Evolutionary conservation across 2,797 vertebrate genomes (phyloP).

Genomic region (Sylvia borin): DNA sequence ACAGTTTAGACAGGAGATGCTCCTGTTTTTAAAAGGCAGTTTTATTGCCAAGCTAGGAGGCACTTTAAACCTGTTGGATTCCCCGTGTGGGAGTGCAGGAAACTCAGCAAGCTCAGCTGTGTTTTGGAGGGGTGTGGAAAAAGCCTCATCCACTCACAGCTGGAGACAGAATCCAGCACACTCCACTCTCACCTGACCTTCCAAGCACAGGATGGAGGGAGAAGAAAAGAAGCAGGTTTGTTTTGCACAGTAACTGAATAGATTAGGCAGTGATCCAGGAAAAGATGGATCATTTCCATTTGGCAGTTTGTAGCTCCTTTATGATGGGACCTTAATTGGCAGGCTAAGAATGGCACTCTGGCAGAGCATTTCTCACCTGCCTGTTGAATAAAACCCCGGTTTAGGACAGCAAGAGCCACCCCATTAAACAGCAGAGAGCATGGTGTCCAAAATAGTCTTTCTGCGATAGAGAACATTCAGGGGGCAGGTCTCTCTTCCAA

Average conservation of each 20-base stretch:
- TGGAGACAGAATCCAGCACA: neutral
- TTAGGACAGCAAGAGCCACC: neutral
- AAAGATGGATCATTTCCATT: neutral
- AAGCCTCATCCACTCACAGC: neutral
- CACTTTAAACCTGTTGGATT: neutral
- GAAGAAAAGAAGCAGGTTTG: neutral
- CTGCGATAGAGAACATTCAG: fast-evolving
- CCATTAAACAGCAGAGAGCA: neutral
- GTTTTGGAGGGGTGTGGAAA: fast-evolving
- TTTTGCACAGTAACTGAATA: neutral
- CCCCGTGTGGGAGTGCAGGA: neutral
- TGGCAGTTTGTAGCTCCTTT: neutral
- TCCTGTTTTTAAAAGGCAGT: neutral
- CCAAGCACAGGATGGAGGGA: neutral
- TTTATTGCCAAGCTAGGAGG: neutral
- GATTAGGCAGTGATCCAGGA: neutral
- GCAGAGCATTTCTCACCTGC: neutral
- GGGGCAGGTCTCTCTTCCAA: neutral
- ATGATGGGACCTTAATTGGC: neutral
- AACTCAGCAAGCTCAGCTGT: neutral
- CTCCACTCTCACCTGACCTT: neutral
- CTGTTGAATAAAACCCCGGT: neutral
- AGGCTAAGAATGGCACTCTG: neutral
- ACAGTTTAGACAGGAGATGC: neutral
- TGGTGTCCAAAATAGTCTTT: fast-evolving